Percentiles rank a stretch among this genome's conserved stretches.
Conservation (phyloP, 2,113 vertebrate species). For the Coturnix japonica region DNA sequence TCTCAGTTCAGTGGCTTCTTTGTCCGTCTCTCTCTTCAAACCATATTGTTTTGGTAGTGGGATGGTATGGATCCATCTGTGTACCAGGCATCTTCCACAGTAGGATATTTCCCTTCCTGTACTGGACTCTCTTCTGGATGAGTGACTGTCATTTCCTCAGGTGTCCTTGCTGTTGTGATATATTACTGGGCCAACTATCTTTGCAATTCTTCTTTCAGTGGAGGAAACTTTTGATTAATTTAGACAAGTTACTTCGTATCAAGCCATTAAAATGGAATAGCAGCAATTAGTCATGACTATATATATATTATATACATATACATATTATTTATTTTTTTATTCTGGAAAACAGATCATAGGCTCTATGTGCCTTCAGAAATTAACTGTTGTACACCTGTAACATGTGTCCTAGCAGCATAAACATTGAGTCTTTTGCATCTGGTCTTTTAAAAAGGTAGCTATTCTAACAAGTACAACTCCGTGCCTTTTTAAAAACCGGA, state of each 20-base stretch:
- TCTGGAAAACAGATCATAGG: rapidly evolving
- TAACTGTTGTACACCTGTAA: rapidly evolving
- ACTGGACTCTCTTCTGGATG: too few species aligned
- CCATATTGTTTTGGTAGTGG: too few species aligned
- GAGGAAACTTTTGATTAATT: neutral
- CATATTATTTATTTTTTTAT: neutral
- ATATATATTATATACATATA: too few species aligned
- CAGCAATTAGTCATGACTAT: neutral
- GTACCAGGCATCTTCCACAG: too few species aligned
- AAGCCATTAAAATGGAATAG: neutral
- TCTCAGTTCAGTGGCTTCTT: too few species aligned
- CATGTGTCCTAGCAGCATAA: neutral
- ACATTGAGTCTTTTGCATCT: neutral
- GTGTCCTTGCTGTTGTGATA: too few species aligned
- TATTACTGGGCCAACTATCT: too few species aligned
- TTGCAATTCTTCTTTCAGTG: too few species aligned
- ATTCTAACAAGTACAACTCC: neutral
- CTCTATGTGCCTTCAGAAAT: neutral
- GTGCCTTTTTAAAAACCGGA: neutral
- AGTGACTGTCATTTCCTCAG: too few species aligned
- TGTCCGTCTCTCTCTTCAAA: too few species aligned
- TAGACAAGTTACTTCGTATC: neutral
- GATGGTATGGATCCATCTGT: too few species aligned
- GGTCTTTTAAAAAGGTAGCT: neutral
- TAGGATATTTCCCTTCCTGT: too few species aligned